Percentiles rank a stretch among this genome's conserved stretches.
Conservation (phyloP, 2,797 vertebrate genomes). For the Chromobotia macracanthus region DNA sequence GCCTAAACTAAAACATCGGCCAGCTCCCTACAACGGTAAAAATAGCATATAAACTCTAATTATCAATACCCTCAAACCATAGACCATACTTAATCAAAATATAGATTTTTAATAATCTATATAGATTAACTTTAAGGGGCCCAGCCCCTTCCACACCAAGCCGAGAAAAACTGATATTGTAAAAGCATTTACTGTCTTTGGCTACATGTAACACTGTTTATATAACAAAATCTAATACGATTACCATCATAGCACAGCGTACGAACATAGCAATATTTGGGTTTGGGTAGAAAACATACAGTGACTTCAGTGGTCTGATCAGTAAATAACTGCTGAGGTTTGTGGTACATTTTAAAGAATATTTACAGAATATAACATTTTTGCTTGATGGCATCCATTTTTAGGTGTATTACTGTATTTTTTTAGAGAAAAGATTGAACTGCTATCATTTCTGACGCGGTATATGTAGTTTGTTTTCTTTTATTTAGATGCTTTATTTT, state of each 20-base stretch:
- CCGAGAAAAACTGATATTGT: constrained; percentile 3
- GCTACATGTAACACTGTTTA: not conserved
- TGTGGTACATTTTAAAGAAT: no score
- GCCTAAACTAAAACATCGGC: constrained; percentile 12
- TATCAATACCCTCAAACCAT: constrained; percentile 13
- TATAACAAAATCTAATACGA: not conserved
- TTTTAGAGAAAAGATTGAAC: not conserved
- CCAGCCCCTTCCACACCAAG: not conserved
- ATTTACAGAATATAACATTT: no score
- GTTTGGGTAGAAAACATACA: not conserved
- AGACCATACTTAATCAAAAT: constrained; percentile 14
- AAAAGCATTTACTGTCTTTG: not conserved
- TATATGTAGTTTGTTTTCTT: not conserved
- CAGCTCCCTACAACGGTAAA: constrained; percentile 11
- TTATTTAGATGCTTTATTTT: not conserved
- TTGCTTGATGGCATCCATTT: no score
- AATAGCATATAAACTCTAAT: constrained; percentile 32
- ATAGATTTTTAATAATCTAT: constrained; percentile 45
- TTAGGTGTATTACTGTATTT: no score
- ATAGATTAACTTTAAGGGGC: constrained; percentile 33
- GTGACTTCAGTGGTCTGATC: not conserved
- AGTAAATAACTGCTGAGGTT: no score
- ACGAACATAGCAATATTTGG: not conserved
- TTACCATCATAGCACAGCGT: not conserved
- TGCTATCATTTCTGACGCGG: not conserved